Evolutionary conservation across 2,888 invertebrate species (phyloP).

Genomic region (Schizaphis graminum): DNA sequence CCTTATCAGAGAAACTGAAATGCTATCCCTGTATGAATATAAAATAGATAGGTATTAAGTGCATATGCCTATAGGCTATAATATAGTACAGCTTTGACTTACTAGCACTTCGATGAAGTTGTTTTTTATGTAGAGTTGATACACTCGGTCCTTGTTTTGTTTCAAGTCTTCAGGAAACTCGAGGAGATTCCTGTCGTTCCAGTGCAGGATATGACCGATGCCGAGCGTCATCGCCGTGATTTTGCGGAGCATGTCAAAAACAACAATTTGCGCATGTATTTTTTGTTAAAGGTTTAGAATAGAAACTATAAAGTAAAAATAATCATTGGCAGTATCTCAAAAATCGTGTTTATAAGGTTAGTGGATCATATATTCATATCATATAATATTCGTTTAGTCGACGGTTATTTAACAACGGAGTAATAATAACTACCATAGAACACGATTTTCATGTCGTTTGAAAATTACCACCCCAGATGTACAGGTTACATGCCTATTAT

Average conservation of each 20-base stretch:
- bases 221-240: slow-evolving; percentile 30
- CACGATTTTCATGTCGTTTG: background rate
- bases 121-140: slow-evolving; percentile 60
- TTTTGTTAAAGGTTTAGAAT: background rate
- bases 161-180: slow-evolving; percentile 55
- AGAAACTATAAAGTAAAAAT: slow-evolving; percentile 42
- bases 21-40: too few species aligned
- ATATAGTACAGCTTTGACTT: background rate
- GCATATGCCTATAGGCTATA: too few species aligned
- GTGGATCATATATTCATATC: slow-evolving; percentile 38
- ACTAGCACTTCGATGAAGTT: slow-evolving; percentile 54
- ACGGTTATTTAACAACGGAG: slow-evolving; percentile 5
- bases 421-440: slow-evolving; percentile 26
- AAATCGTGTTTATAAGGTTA: slow-evolving; percentile 44
- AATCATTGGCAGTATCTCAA: slow-evolving; percentile 40
- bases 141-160: slow-evolving; percentile 17
- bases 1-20: too few species aligned
- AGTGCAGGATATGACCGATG: slow-evolving; percentile 59
- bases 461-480: background rate
- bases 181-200: slow-evolving; percentile 56
- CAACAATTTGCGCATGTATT: background rate
- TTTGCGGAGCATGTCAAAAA: slow-evolving; percentile 51
- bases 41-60: too few species aligned
- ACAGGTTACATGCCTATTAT: background rate
- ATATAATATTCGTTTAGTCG: slow-evolving; percentile 9